These are phyloP conservation scores for Ophraella communa DNA, from an alignment of 2,888 invertebrate genomes.

Conservation along the genomic window DNA sequence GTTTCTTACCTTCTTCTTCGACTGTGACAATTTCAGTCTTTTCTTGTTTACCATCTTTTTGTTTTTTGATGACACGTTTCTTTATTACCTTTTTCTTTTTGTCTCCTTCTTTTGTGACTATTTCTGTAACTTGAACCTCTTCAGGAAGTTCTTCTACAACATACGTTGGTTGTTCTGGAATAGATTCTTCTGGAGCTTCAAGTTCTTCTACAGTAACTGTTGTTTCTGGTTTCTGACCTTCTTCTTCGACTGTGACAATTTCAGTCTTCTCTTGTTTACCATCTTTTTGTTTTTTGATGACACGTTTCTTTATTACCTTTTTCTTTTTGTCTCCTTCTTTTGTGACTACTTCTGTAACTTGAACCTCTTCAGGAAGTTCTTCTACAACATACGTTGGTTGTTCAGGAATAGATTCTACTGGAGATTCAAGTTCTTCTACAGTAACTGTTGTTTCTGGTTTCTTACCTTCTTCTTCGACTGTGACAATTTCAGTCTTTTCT, in stretches of 20 bases:
- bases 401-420: too few relatives aligned
- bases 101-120: slow-evolving; percentile 44
- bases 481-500: slow-evolving; percentile 45
- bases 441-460: slow-evolving; percentile 54
- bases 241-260: slow-evolving; percentile 52
- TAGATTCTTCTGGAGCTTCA: slow-evolving; percentile 43
- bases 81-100: slow-evolving; percentile 52
- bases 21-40: slow-evolving; percentile 60
- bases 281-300: slow-evolving; percentile 47
- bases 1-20: slow-evolving; percentile 58
- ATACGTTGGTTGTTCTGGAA: slow-evolving; percentile 9
- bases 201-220: slow-evolving; percentile 58
- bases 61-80: slow-evolving; percentile 58
- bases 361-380: slow-evolving; percentile 41
- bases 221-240: slow-evolving; percentile 54
- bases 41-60: slow-evolving; percentile 57
- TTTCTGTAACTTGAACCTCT: slow-evolving; percentile 45
- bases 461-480: slow-evolving; percentile 56
- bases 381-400: slow-evolving; percentile 36
- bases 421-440: slow-evolving; percentile 39
- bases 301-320: slow-evolving; percentile 45
- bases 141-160: slow-evolving; percentile 41
- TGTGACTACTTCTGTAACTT: slow-evolving; percentile 44
- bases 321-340: slow-evolving; percentile 52
- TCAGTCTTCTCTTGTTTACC: slow-evolving; percentile 46